These are phyloP conservation scores for Psilanteris sp. DNA, from an alignment of 1,140 invertebrate species.

Conservation along the genomic window DNA sequence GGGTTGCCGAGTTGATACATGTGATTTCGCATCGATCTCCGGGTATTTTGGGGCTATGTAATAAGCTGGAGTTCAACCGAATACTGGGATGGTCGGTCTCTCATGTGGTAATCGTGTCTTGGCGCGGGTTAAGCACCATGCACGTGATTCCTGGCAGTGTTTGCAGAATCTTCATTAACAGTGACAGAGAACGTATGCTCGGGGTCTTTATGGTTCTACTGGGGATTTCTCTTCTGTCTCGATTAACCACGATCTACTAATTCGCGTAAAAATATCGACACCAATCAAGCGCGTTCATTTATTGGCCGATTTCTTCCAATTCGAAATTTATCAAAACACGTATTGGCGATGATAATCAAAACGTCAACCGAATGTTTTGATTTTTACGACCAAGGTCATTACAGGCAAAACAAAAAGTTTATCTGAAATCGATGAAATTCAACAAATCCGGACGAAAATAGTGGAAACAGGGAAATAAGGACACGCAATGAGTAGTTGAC, in stretches of 20 bases:
- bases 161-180: conserved; percentile 72
- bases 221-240: conserved; percentile 25
- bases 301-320: too few species aligned
- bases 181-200: conserved; percentile 69
- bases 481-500: too few species aligned
- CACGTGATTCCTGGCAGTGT: conserved; percentile 55
- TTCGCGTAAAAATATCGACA: conserved; percentile 3
- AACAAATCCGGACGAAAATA: too few species aligned
- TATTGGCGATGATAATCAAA: too few species aligned
- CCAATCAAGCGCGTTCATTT: conserved; percentile 13
- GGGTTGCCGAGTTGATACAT: conserved; percentile 33
- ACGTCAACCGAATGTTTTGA: too few species aligned
- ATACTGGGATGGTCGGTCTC: conserved; percentile 63
- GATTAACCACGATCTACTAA: conserved; percentile 11
- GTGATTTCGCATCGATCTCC: conserved; percentile 49
- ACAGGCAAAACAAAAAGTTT: too few species aligned
- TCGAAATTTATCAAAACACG: too few species aligned
- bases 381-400: too few species aligned
- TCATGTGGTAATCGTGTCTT: conserved; percentile 71
- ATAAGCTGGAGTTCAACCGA: conserved; percentile 53
- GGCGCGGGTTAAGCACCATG: conserved; percentile 67
- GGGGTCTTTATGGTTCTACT: conserved; percentile 68
- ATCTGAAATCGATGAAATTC: too few species aligned
- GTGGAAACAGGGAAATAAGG: too few species aligned
- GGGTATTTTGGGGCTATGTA: conserved; percentile 38